Evolutionary conservation across 2,888 invertebrate species (phyloP), one percentile per base, ranked within the genome.

Genomic region (Colostygia pectinataria): DNA sequence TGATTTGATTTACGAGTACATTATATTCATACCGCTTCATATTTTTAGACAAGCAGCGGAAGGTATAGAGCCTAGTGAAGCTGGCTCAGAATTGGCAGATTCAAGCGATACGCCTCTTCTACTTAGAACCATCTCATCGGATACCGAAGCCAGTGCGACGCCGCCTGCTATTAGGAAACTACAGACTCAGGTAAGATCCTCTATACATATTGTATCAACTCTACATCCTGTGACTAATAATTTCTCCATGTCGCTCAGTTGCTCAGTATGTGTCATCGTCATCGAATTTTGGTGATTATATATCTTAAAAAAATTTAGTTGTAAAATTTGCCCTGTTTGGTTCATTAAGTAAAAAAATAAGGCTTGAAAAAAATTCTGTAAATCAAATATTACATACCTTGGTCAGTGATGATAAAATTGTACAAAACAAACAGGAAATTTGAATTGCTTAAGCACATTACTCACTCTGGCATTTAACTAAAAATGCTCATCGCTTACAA

Each of bases 91-190:
- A 28, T 62, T 85, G 43, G 83, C 79, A 0, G 89, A 89, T 55
- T 80, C 85, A 0, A 82, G 78, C 42, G 90, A 89, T 45, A 84
- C 89, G 2, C 92, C 93, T 32, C 84, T 93, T 48, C 64, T 92
- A 25, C 70, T 91, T 36, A 79, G 93, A 37, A 91, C 93, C 7
- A 93, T 93, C 68, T 93, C 93, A 5, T 92, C 92, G 7, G 94
- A 93, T 69, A 90, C 88, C 0, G 88, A 89, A 43, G 79, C 85
- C n/a, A 82, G 80, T 51, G 79, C 83, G 31, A 90, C 90, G 1
- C 90, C 90, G 24, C 85, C 90, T 1, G 78, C 72, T 0, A 55
- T 87, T 1, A 78, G 87, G 39, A 90, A 88, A 65, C 72, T 90
- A 14, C 87, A 88, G 24, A 80, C 80, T 46, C 90, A 90, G 81